Base-by-base conservation (phyloP, 2,797 vertebrate genomes). In the Melanotaenia boesemani region DNA sequence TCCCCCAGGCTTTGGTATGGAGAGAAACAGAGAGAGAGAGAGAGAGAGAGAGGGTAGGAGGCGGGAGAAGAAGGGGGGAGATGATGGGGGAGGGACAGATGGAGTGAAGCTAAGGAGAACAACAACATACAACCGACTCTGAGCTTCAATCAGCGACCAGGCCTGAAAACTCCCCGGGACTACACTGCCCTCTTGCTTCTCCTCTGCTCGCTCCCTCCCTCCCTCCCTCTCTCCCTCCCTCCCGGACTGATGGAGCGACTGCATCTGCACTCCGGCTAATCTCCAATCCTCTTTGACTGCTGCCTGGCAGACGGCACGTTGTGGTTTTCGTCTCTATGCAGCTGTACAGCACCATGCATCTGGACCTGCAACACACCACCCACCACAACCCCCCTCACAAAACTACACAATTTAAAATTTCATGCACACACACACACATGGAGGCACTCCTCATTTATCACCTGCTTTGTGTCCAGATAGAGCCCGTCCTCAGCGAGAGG, bases 161-260 rank as follows among this genome's bases (percentile, higher is more conserved):
- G 86, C 76, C 90, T 36, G 87, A 76, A 89, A 90, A 93, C 95
- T 94, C 91, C 89, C 91, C 86, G 86, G 93, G 94, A 92, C 94
- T 88, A 96, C 95, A 96, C 94, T 95, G 95, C 95, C 96, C 95
- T 96, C 95, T 96, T 92, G 92, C 95, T 96, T 93, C 79, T 87
- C 91, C 83, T 85, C 90, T 81, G 83, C 36, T 88, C 68, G 54
- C 83, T 78, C 73, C 71, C 80, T 84, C 74, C 80, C 56, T 26
- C 32, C n/a, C 36, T 22, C 54, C 20, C 62, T 86, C 72, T 55
- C 81, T 79, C 63, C 70, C 81, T 83, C 76, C 74, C 34, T 46
- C 16, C 16, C 70, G 74, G 83, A 84, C 81, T 86, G 80, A 88
- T 84, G 79, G 67, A 85, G 72, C 58, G 60, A 83, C 81, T 82